phyloP scores from a whole-genome alignment of 2,797 vertebrate genomes.

The Gymnoscopelus braueri region DNA sequence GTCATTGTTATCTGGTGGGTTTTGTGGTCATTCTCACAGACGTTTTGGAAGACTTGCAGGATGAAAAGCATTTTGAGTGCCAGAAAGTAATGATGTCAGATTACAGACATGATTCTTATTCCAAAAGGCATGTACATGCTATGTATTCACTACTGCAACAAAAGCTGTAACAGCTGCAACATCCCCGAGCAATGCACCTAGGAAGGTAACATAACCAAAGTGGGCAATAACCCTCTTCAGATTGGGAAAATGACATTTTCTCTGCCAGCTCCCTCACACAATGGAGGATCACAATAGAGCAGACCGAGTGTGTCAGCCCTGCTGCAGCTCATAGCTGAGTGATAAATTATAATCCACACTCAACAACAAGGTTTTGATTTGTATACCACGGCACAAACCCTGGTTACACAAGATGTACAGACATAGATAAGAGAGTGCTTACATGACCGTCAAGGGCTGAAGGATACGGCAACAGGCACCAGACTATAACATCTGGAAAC shows the following conservation, averaged over 20 bases:
- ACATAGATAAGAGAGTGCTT: constrained; percentile 50
- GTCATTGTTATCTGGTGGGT: constrained; percentile 16
- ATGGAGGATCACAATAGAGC: constrained; percentile 53
- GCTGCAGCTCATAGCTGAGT: constrained; percentile 39
- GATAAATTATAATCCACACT: constrained; percentile 64
- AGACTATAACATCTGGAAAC: constrained; percentile 24
- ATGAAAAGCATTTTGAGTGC: constrained; percentile 4
- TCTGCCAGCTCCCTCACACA: constrained; percentile 49
- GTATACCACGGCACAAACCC: constrained; percentile 44
- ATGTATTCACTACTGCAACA: constrained; percentile 18
- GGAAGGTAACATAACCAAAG: constrained; percentile 42
- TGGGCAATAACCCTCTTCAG: constrained; percentile 51
- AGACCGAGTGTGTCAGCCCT: constrained; percentile 44
- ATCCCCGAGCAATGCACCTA: constrained; percentile 24
- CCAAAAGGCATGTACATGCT: constrained; percentile 47
- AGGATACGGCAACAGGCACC: constrained; percentile 24
- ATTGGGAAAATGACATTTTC: constrained; percentile 53
- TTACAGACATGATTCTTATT: constrained; percentile 34
- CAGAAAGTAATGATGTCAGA: constrained; percentile 37
- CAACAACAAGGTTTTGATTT: constrained; percentile 53
- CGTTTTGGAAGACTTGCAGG: constrained; percentile 10
- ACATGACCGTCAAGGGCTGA: neutral
- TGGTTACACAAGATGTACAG: constrained; percentile 55
- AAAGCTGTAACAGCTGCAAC: constrained; percentile 24
- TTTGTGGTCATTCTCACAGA: neutral